A percentile compares a stretch with the other conserved stretches of the same genome.
Conservation (phyloP, 2,113 vertebrate species). For the Platanista minor region DNA sequence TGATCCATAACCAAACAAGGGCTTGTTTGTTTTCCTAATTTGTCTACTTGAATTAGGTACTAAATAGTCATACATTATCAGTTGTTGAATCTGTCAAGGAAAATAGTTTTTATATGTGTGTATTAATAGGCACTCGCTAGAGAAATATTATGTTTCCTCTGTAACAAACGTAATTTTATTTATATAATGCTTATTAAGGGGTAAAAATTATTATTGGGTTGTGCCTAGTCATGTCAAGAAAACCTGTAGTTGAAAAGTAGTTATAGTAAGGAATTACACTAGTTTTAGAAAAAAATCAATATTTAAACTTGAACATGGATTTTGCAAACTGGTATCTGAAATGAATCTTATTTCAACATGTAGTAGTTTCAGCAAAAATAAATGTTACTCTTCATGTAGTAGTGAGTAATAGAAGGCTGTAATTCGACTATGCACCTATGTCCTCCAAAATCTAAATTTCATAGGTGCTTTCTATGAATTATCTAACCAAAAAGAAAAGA, state of each 20-base stretch:
- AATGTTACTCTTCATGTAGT: background rate
- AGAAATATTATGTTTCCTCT: background rate
- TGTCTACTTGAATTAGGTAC: background rate
- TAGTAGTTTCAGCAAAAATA: background rate
- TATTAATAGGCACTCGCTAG: background rate
- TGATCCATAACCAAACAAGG: background rate
- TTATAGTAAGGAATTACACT: background rate
- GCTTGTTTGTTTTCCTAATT: conserved; percentile 3
- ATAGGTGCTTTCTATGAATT: background rate
- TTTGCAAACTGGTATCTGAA: background rate
- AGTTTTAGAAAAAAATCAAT: background rate
- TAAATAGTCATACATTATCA: conserved; percentile 3
- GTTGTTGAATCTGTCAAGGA: conserved; percentile 20
- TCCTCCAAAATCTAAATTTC: background rate
- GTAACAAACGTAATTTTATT: conserved; percentile 42
- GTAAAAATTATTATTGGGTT: background rate
- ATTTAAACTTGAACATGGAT: background rate
- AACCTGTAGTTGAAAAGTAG: conserved; percentile 21
- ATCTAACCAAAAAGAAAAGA: background rate
- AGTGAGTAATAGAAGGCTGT: background rate
- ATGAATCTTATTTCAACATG: conserved; percentile 16
- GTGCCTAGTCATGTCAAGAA: conserved; percentile 7
- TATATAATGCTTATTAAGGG: background rate
- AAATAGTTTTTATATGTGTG: conserved; percentile 1
- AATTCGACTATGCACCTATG: background rate